Base-by-base conservation (phyloP, 2,113 vertebrate species). In the Engraulis encrasicolus region DNA sequence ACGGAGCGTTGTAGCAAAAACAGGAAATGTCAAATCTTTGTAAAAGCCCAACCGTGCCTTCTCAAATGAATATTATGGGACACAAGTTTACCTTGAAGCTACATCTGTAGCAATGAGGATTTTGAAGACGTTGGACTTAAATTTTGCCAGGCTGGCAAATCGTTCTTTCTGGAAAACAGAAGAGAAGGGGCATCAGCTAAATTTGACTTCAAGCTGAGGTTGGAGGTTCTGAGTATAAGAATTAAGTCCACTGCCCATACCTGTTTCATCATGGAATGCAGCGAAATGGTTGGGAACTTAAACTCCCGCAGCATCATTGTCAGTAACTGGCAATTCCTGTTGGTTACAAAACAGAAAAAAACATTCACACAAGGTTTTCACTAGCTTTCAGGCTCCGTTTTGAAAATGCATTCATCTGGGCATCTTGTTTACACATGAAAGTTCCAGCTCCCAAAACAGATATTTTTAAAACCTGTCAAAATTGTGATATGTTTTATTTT, bases 191-290 rank as follows among this genome's bases (percentile, higher is more conserved):
- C 37, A 19, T 38, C 54, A 36, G 36, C 6, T 27, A 81, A 9
- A 23, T 17, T 12, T 34, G 4, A 15, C 6, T 31, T 15, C 14
- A 78, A 58, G 14, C 23, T 23, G 20, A 31, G 18, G 9, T 19
- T 45, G 14, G n/a, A n/a, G n/a, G n/a, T n/a, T n/a, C 17, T 23
- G 31, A 50, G 48, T 2, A 14, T 50, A 9, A 15, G 7, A 0
- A 23, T 54, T n/a, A 40, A 7, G 2, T 18, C 6, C 77, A 19
- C 38, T 36, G 23, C 31, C 40, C 85, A 86, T 86, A 97, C 98
- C 96, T 99, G 98, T 48, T 99, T 99, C 98, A 99, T 98, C 97
- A 97, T 98, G 50, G 98, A 99, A 77, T 99, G 98, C 80, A 99
- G 93, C 0, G 95, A 96, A 40, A 99, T 94, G 0, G 96, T 92